These are phyloP conservation scores for Zophobas morio DNA, from an alignment of 1,140 invertebrate species.

Conservation along the genomic window DNA sequence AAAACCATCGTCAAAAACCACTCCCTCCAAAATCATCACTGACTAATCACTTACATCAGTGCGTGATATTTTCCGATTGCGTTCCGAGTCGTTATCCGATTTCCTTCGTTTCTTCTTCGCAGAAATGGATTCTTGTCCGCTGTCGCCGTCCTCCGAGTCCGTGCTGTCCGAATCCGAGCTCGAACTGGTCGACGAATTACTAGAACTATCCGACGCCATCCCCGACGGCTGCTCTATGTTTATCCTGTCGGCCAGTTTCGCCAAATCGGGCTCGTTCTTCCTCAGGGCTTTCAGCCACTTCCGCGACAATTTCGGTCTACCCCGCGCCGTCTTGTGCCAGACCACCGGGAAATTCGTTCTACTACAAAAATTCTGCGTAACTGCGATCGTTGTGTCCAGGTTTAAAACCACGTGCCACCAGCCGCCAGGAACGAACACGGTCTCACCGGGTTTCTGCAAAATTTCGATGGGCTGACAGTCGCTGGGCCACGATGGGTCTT, in stretches of 20 bases:
- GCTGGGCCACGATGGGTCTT: slow-evolving; percentile 90
- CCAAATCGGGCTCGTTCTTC: slow-evolving; percentile 86
- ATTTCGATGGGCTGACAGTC: slow-evolving; percentile 96
- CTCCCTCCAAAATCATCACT: not conserved
- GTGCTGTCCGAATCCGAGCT: slow-evolving; percentile 78
- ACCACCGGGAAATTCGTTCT: slow-evolving; percentile 96
- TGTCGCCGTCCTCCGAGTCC: slow-evolving; percentile 83
- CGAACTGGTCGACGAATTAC: slow-evolving; percentile 90
- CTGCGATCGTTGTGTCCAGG: slow-evolving; percentile 94
- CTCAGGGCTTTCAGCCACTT: slow-evolving; percentile 72
- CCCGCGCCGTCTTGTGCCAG: slow-evolving; percentile 98
- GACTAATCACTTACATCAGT: slow-evolving; percentile 56
- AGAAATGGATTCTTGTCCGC: slow-evolving; percentile 89
- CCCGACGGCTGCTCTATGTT: slow-evolving; percentile 91
- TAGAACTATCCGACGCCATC: slow-evolving; percentile 94
- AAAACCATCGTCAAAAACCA: not conserved
- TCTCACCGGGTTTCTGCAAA: slow-evolving; percentile 96
- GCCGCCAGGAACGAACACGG: slow-evolving; percentile 97
- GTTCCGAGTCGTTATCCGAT: slow-evolving; percentile 63
- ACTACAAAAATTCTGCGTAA: slow-evolving; percentile 99
- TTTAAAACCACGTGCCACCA: slow-evolving; percentile 99
- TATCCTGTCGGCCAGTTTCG: slow-evolving; percentile 86
- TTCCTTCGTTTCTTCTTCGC: slow-evolving; percentile 86
- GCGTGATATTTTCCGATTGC: slow-evolving; percentile 57
- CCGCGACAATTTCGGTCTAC: slow-evolving; percentile 91